Evolutionary conservation across 2,113 vertebrate species (phyloP), one percentile per base, ranked within the genome.

Genomic region (Triplophysa rosa): DNA sequence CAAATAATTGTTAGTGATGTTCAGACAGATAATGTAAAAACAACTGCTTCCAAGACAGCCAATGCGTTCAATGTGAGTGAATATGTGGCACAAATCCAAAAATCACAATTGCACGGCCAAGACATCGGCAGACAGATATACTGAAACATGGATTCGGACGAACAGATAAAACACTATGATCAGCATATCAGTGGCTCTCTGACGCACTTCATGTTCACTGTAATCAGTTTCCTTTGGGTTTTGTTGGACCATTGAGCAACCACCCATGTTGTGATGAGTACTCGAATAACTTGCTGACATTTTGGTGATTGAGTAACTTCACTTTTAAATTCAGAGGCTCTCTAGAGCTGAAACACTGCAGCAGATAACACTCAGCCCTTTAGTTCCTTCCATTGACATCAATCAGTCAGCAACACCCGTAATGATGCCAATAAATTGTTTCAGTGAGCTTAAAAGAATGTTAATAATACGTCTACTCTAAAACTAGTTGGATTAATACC

Each of bases 181-280:
- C 67, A 70, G 26, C 21, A 23, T 29, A 74, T 74, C 58, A 61
- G 56, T 6, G 3, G 23, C 37, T 62, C 58, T 45, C 58, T 74
- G 37, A 74, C 23, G 56, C 40, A 74, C 40, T 47, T 63, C 58
- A 33, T 58, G n/a, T 73, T 73, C 21, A 10, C 42, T 62, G 59
- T 61, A 62, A 62, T 74, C 37, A 63, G 40, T 58, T 42, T 49
- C 58, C 72, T 74, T 74, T 24, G 24, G 40, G 62, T 63, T 58
- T 74, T 29, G 47, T 63, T 74, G 54, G 4, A 10, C 33, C 33
- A 24, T 61, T 73, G 58, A 74, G 58, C 40, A 63, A 74, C 62
- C 40, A 4, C n/a, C 4, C 23, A 17, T 49, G 47, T 59, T 56
- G 37, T 58, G 69, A 72, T 59, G 29, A 59, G 33, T 4, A 3